These are phyloP conservation scores for Hestina assimilis DNA, from an alignment of 1,140 invertebrate species.

Conservation along the genomic window DNA sequence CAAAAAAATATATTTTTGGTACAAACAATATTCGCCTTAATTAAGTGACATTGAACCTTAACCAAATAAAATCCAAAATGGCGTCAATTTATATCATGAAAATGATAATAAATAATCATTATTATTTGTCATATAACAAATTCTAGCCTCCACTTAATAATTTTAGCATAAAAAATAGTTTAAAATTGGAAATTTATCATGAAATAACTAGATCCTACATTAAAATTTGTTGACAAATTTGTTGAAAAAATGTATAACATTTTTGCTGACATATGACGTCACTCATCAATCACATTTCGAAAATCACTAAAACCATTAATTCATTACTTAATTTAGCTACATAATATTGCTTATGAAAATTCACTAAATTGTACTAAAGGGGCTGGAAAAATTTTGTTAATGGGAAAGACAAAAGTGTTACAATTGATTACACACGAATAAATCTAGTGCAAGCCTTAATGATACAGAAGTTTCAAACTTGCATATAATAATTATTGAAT, in stretches of 20 bases:
- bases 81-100: no score
- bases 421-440: conserved; percentile 35
- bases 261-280: conserved; percentile 1
- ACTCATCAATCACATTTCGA: not conserved
- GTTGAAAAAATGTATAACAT: no score
- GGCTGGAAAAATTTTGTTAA: conserved; percentile 7
- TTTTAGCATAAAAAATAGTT: no score
- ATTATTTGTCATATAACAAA: no score
- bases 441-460: conserved; percentile 45
- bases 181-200: no score
- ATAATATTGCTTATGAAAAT: conserved; percentile 7
- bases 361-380: conserved; percentile 14
- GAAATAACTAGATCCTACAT: no score
- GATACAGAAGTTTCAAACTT: conserved; percentile 57
- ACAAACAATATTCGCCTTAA: no score
- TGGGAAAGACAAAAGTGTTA: conserved; percentile 15
- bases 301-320: not conserved
- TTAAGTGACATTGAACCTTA: no score
- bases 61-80: no score
- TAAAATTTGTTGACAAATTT: no score
- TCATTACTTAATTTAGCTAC: not conserved
- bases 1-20: conserved; percentile 14
- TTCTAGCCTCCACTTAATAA: no score
- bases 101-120: no score
- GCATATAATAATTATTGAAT: conserved; percentile 26